Base-by-base conservation (phyloP, 1,140 invertebrate genomes). In the Sycophila sp. region DNA sequence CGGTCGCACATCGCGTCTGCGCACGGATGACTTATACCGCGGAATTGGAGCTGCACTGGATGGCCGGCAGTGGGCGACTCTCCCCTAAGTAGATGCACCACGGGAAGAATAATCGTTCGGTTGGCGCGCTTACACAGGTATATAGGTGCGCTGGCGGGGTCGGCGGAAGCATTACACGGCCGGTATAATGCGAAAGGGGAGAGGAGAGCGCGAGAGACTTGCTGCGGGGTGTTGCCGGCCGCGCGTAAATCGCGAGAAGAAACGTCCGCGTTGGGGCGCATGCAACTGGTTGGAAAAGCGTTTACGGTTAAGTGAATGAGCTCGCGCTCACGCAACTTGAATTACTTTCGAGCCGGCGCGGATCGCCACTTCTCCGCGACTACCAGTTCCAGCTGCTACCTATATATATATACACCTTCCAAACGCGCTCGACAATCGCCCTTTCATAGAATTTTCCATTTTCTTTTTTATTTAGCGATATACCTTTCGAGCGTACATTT, bases 211-310 rank as follows among this genome's bases (percentile, higher is more conserved):
- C 17, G n/a, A 4, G n/a, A n/a, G n/a, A n/a, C n/a, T n/a, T n/a
- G n/a, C n/a, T n/a, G n/a, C n/a, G n/a, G n/a, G n/a, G n/a, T 2
- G 42, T 8, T 1, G n/a, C 13, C 30, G 10, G 34, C 51, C 36
- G 51, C 34, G 24, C 7, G 51, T 38, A 67, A 22, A 38, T 65
- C 47, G 64, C 36, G 36, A 45, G 15, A 49, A 32, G 30, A 32
- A 55, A 56, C 6, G 24, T 58, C 55, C 53, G 40, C 15, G 6
- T 22, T 8, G 30, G 17, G 4, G 22, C 36, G 24, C 53, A 47
- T 51, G 71, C 65, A 73, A 69, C 62, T 73, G 66, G 58, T 69
- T 68, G 71, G 67, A 73, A 73, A 63, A 73, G 28, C 62, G 72
- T 69, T 69, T 65, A 73, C 56, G 66, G 55, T 42, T 49, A 62